Base-by-base conservation (phyloP, 2,797 vertebrate species). In the Centroberyx gerrardi region DNA sequence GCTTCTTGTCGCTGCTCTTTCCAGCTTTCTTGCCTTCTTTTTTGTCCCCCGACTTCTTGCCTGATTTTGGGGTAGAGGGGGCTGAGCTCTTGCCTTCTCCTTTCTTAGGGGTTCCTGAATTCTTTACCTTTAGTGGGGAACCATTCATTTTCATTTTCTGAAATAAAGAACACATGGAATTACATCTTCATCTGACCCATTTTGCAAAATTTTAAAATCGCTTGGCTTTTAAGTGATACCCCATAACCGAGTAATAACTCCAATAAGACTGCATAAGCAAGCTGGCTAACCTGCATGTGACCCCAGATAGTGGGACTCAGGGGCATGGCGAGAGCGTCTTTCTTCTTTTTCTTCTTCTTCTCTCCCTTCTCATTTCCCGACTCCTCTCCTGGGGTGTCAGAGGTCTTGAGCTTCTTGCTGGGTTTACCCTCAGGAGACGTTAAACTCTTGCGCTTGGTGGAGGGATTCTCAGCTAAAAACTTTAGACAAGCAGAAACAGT, bases 401-500 rank as follows among this genome's bases (percentile, higher is more conserved):
- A 68, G 2, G 78, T 76, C 92, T 97, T 99, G 5, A 95, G 79
- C 88, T 96, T 99, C 90, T 99, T 99, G 68, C 82, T 88, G 6
- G 95, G 90, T 79, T 96, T 98, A 75, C 96, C 94, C 5, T 99
- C 98, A 8, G 96, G 93, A 8, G 97, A 99, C 0, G 87, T 88
- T 78, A 96, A 73, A 79, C 94, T 97, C 90, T 96, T 99, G 53
- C 97, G 96, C 84, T 99, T 99, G 3, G 94, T 62, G 2, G 97
- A 97, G 15, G 97, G 96, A 85, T 99, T 98, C 74, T 97, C 96
- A 70, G 97, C 97, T 93, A 99, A 94, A 87, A 99, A 99, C 98
- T 99, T 60, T 0, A 80, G 1, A 56, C 27, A 64, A 60, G 48
- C 0, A n/a, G 59, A 55, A 51, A 18, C 2, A 15, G 3, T 9